A percentile compares a stretch with the other conserved stretches of the same genome.
These are phyloP conservation scores for Lasiommata megera DNA, from an alignment of 2,888 invertebrate genomes.

Conservation along the genomic window DNA sequence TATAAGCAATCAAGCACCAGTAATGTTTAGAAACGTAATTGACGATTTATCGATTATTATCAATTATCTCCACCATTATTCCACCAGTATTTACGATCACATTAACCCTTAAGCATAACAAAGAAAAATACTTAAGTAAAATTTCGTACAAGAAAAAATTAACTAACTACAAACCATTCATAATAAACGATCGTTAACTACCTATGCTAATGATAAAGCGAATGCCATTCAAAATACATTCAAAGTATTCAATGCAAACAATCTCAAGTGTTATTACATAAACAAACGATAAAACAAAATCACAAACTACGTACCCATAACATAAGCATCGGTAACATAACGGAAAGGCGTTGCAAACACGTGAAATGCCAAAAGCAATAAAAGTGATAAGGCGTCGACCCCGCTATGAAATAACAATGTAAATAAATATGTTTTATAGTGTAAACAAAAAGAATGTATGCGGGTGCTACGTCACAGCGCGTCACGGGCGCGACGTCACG, in stretches of 20 bases:
- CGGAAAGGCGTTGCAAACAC: slow-evolving; percentile 17
- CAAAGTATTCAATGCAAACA: slow-evolving; percentile 6
- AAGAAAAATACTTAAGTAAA: no score
- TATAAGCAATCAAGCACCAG: no score
- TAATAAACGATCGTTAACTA: neutral
- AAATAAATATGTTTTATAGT: slow-evolving; percentile 74
- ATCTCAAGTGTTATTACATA: slow-evolving; percentile 23
- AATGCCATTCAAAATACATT: slow-evolving; percentile 4
- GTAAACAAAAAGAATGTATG: slow-evolving; percentile 74
- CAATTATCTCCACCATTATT: no score
- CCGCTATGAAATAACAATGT: slow-evolving; percentile 71
- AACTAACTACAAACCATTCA: neutral
- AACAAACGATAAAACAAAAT: slow-evolving; percentile 23
- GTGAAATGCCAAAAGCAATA: slow-evolving; percentile 62
- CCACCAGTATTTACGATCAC: no score
- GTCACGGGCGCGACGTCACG: slow-evolving; percentile 71
- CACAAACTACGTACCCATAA: slow-evolving; percentile 18
- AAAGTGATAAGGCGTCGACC: slow-evolving; percentile 74
- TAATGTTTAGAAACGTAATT: no score
- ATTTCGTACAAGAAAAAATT: neutral
- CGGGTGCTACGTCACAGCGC: slow-evolving; percentile 61
- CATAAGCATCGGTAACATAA: slow-evolving; percentile 11
- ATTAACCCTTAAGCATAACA: no score
- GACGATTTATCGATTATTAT: no score
- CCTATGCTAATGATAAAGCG: neutral